Conservation (phyloP, 2,888 invertebrate species). For the Lampropteryx suffumata region DNA sequence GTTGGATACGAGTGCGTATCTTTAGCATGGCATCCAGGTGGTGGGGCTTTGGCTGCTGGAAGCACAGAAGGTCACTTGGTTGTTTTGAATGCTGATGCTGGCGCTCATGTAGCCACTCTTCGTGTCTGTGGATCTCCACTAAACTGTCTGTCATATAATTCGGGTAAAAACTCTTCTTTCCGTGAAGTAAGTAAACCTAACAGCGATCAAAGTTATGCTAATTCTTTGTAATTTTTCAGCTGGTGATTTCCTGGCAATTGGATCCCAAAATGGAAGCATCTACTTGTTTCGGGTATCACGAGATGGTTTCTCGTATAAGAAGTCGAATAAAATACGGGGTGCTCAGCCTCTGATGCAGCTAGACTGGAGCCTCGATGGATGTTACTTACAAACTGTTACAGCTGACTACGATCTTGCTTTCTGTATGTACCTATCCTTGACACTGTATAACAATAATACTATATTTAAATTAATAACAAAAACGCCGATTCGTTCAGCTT, state of each 20-base stretch:
- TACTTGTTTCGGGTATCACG: slow-evolving; percentile 90
- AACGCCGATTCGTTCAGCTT: no score
- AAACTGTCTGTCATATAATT: slow-evolving; percentile 93
- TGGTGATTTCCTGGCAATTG: slow-evolving; percentile 93
- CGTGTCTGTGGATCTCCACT: slow-evolving; percentile 94
- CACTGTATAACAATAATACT: no score
- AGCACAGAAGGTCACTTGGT: slow-evolving; percentile 95
- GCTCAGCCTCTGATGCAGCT: slow-evolving; percentile 92
- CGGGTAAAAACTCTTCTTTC: slow-evolving; percentile 80
- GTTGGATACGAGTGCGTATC: slow-evolving; percentile 94
- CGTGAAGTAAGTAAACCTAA: no score
- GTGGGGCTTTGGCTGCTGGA: slow-evolving; percentile 93
- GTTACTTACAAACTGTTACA: slow-evolving; percentile 93
- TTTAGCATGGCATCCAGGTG: slow-evolving; percentile 93
- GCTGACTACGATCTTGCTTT: slow-evolving; percentile 94
- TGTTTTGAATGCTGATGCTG: slow-evolving; percentile 93
- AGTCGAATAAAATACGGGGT: slow-evolving; percentile 93
- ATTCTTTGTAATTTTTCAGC: slow-evolving; percentile 78
- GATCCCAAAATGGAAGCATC: slow-evolving; percentile 93
- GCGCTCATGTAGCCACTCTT: slow-evolving; percentile 91
- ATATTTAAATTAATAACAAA: no score
- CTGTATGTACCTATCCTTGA: slow-evolving; percentile 84
- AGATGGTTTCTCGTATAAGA: slow-evolving; percentile 95
- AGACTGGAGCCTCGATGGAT: slow-evolving; percentile 96
- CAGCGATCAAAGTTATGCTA: not conserved